Evolutionary conservation across 1,140 invertebrate species (phyloP), one percentile per base, ranked within the genome.

Genomic region (Metopolophium dirhodum): DNA sequence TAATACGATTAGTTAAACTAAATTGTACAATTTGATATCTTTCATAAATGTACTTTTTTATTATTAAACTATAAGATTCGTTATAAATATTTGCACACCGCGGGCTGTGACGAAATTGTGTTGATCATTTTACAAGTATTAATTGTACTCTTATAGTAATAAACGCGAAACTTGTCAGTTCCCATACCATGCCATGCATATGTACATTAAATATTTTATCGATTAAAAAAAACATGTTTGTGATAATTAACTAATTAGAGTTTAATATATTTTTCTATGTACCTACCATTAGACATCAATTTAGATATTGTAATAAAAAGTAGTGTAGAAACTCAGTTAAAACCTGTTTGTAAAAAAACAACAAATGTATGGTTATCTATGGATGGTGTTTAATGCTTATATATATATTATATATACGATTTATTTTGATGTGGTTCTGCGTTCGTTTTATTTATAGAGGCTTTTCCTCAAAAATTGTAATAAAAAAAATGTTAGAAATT

Each of bases 211-310:
- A 77, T n/a, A 77, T 77, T 77, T 77, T 77, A 77, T 77, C 30
- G n/a, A 77, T n/a, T 77, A 77, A 77, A n/a, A 61, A 68, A 68
- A 77, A n/a, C 61, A 77, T 35, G 61, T 77, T n/a, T 14, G 30
- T 77, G 61, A 77, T 77, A 77, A 35, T 35, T 77, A n/a, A 77
- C 61, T 77, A n/a, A 77, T 77, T 77, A 68, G 30, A 68, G 30
- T 68, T 68, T 68, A 77, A 77, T 77, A n/a, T 77, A n/a, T 77
- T 77, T 68, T 77, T 77, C 61, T 77, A n/a, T 77, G n/a, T 77
- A n/a, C n/a, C 14, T 77, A 77, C n/a, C 14, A 77, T 77, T 77
- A 77, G 14, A n/a, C 30, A n/a, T 35, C 14, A n/a, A 77, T 77
- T 77, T 77, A 77, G 61, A 77, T 68, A 68, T n/a, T 77, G 61